A percentile compares a stretch with the other conserved stretches of the same genome.
These are phyloP conservation scores for Mormoops blainvillei DNA, from an alignment of 2,113 vertebrate genomes.

Conservation along the genomic window DNA sequence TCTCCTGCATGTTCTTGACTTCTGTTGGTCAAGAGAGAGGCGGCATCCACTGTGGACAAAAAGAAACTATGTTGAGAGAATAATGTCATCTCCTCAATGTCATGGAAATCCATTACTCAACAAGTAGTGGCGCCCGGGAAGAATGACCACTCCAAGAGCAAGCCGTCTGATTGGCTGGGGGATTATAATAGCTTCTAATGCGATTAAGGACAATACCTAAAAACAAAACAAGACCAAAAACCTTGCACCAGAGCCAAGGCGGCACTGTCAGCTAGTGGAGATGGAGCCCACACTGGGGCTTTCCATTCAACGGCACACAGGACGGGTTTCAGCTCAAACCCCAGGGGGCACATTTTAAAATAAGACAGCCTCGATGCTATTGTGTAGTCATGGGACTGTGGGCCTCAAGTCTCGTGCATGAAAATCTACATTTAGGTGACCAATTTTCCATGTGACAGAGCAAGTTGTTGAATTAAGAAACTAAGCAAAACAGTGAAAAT, in stretches of 20 bases:
- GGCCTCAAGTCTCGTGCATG: constrained; percentile 29
- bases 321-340: constrained; percentile 34
- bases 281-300: background rate
- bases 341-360: background rate
- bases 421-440: constrained; percentile 51
- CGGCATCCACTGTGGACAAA: background rate
- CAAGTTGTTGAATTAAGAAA: constrained; percentile 44
- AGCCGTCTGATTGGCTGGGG: constrained; percentile 25
- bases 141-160: background rate
- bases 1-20: background rate
- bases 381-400: constrained; percentile 63
- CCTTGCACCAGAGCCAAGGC: background rate
- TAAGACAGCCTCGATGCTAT: constrained; percentile 10
- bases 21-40: background rate
- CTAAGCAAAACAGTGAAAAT: constrained; percentile 11
- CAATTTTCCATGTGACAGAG: constrained; percentile 49
- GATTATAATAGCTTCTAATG: constrained; percentile 39
- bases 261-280: constrained; percentile 27
- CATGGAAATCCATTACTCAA: background rate
- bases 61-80: background rate
- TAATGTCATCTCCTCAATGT: background rate
- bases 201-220: constrained; percentile 47
- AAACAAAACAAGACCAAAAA: constrained; percentile 33
- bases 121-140: background rate
- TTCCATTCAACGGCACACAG: constrained; percentile 32